A percentile compares a stretch with the other conserved stretches of the same genome.
phyloP scores from a whole-genome alignment of 2,797 vertebrate genomes.

The Amblyraja radiata region DNA sequence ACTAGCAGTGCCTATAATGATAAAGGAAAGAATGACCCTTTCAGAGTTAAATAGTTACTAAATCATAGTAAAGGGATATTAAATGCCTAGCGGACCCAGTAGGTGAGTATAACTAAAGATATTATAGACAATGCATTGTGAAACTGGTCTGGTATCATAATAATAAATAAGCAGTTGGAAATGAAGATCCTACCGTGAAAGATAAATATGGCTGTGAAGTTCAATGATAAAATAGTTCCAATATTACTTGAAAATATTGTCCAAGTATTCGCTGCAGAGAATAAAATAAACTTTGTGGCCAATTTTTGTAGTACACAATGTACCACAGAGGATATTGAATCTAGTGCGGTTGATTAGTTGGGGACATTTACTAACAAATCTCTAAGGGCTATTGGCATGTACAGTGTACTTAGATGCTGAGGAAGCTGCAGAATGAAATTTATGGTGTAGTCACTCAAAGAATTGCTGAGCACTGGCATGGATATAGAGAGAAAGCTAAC shows the following conservation, averaged over 20 bases:
- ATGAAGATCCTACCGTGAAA: neutral
- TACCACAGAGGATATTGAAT: neutral
- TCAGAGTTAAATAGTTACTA: neutral
- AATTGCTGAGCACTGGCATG: neutral
- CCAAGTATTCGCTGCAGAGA: neutral
- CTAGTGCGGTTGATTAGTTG: neutral
- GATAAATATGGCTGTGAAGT: neutral
- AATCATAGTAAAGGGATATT: neutral
- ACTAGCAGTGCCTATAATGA: neutral
- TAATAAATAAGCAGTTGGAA: neutral
- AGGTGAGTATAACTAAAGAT: neutral
- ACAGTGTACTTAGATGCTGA: neutral
- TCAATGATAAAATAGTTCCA: conserved; percentile 6
- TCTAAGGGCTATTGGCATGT: neutral
- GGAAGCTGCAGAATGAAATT: neutral
- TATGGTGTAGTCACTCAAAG: neutral
- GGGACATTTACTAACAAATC: neutral
- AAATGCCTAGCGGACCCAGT: neutral
- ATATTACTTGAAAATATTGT: neutral
- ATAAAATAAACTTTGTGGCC: neutral
- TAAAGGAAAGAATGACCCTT: neutral
- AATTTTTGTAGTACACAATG: neutral
- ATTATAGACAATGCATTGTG: neutral
- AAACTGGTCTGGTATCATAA: neutral
- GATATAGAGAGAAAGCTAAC: neutral